Evolutionary conservation across 2,797 vertebrate species (phyloP).

Genomic region (Menidia menidia): DNA sequence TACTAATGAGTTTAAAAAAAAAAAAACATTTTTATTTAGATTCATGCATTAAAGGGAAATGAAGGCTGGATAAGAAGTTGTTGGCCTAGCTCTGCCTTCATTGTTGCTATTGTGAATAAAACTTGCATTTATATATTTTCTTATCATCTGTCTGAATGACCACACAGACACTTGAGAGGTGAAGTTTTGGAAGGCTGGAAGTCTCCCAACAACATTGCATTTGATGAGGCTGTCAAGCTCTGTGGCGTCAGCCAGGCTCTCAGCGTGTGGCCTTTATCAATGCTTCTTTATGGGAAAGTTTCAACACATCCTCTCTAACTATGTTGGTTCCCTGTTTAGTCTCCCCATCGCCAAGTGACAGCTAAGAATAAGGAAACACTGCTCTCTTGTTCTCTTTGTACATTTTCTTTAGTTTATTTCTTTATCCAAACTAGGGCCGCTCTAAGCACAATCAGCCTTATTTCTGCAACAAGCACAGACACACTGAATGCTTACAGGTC

Average conservation of each 20-base stretch:
- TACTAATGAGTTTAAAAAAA: too few relatives aligned
- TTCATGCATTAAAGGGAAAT: background rate
- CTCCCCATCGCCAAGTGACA: conserved; percentile 52
- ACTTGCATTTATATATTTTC: conserved; percentile 55
- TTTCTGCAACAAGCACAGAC: conserved; percentile 65
- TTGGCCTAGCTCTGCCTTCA: conserved; percentile 48
- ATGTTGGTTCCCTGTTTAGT: conserved; percentile 61
- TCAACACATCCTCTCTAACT: conserved; percentile 71
- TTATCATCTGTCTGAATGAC: conserved; percentile 35
- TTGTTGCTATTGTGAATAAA: conserved; percentile 21
- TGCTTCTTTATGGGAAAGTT: conserved; percentile 66
- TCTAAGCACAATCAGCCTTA: conserved; percentile 72
- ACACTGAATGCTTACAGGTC: conserved; percentile 64
- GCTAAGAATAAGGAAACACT: conserved; percentile 69
- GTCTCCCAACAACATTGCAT: conserved; percentile 51
- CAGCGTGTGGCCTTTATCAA: conserved; percentile 74
- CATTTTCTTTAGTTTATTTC: conserved; percentile 42
- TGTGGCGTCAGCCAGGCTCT: conserved; percentile 66
- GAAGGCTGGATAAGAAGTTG: conserved; percentile 41
- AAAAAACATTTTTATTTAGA: background rate
- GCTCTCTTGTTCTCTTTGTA: conserved; percentile 68
- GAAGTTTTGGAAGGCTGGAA: conserved; percentile 65
- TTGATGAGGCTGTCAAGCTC: conserved; percentile 73
- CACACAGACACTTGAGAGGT: conserved; percentile 53
- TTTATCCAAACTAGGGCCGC: conserved; percentile 61